Conservation (phyloP, 1,140 invertebrate species). For the Bombus confusus region DNA sequence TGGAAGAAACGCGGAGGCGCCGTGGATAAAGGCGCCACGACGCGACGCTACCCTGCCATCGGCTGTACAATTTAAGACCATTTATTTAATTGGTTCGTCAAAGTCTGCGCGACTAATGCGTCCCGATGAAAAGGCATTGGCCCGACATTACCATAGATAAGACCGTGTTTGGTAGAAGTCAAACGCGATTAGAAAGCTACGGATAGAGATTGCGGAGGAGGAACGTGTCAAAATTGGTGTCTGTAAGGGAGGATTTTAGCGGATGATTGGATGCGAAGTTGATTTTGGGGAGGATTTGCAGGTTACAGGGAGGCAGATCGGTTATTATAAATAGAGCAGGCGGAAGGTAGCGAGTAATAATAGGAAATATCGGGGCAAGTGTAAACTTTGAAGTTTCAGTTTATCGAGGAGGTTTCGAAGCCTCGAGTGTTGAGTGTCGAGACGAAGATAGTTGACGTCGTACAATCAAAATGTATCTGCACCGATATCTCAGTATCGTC, state of each 20-base stretch:
- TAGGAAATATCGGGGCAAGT: background rate
- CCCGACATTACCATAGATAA: background rate
- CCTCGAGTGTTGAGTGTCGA: too few relatives aligned
- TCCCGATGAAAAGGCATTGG: constrained; percentile 59
- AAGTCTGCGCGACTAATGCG: constrained; percentile 55
- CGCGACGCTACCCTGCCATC: constrained; percentile 9
- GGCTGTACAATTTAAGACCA: constrained; percentile 67
- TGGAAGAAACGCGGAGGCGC: constrained; percentile 67
- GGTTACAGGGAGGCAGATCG: background rate
- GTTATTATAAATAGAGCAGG: too few relatives aligned
- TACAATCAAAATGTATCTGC: too few relatives aligned
- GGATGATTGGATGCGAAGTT: background rate
- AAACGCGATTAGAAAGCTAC: background rate
- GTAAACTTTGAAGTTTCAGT: background rate
- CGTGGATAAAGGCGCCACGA: constrained; percentile 42
- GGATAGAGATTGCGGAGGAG: background rate
- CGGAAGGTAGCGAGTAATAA: background rate
- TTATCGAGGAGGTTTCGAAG: too few relatives aligned
- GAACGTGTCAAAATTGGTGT: background rate
- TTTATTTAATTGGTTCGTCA: constrained; percentile 75
- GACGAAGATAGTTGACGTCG: too few relatives aligned
- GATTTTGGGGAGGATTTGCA: background rate
- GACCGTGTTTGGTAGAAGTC: background rate
- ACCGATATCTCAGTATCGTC: too few relatives aligned
- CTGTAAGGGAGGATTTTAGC: too few relatives aligned